Evolutionary conservation across 2,113 vertebrate genomes (phyloP), one percentile per base, ranked within the genome.

Genomic region (Coregonus clupeaformis): DNA sequence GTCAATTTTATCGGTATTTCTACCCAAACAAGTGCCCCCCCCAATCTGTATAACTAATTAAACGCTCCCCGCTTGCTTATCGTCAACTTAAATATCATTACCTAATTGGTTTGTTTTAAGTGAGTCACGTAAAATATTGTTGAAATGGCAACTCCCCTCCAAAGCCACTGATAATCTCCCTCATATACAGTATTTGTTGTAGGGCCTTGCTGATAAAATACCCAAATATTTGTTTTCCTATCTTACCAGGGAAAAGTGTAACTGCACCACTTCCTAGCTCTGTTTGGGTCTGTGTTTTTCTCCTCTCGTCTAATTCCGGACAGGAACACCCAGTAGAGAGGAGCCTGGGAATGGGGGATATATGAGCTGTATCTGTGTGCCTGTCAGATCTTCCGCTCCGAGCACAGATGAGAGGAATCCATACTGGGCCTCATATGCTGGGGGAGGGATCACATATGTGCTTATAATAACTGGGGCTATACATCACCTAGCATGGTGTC

Each of bases 361-460:
- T 68, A n/a, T 5, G 60, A 78, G 64, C 69, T 71, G 69, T 22
- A 52, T 78, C 73, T 76, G 29, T 64, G 71, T 6, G 42, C 68
- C 27, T 25, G 75, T 77, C 72, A 68, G 63, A 83, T 82, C 9
- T 6, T 86, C 80, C 9, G 1, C 80, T 74, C 45, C 9, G 2
- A 36, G 32, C 68, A 20, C 30, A 75, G 66, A 88, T 85, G 77
- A 78, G 9, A 80, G 65, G 77, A 82, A 84, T 87, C 60, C 78
- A 47, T 36, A 68, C 59, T 67, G 29, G 59, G 68, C 64, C 25
- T 74, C 69, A 71, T 3, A 52, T 24, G 62, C 42, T 49, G 24
- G n/a, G 22, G n/a, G 59, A 62, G n/a, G 57, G 16, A 60, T 29
- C 49, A 6, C 32, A 27, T 49, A 65, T 87, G 20, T 65, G 60